Conservation (phyloP, 2,113 vertebrate genomes). For the Brachionichthys hirsutus region DNA sequence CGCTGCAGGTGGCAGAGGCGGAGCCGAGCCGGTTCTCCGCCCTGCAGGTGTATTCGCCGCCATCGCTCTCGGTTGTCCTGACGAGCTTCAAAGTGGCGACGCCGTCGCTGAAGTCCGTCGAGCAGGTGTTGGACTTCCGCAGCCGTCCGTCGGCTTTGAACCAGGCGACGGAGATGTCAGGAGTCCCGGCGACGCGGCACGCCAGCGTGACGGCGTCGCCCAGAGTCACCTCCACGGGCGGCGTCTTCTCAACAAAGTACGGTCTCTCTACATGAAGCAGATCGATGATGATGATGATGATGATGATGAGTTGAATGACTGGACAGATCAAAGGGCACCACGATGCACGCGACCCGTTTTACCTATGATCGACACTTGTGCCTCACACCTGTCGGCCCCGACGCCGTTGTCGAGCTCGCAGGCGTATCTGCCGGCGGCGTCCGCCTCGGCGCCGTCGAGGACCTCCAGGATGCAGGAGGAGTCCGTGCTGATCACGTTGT, state of each 20-base stretch:
- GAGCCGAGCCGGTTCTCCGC: slow-evolving; percentile 86
- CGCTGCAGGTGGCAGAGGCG: slow-evolving; percentile 77
- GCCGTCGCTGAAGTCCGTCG: slow-evolving; percentile 85
- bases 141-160: slow-evolving; percentile 86
- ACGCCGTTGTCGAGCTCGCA: slow-evolving; percentile 87
- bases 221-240: slow-evolving; percentile 77
- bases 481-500: slow-evolving; percentile 69
- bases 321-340: not conserved
- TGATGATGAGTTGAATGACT: slow-evolving; percentile 1
- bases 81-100: slow-evolving; percentile 82
- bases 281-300: slow-evolving; percentile 20
- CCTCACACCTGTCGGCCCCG: slow-evolving; percentile 83
- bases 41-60: slow-evolving; percentile 85
- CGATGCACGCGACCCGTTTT: slow-evolving; percentile 50
- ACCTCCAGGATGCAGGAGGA: slow-evolving; percentile 85
- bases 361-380: slow-evolving; percentile 78
- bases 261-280: slow-evolving; percentile 82
- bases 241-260: slow-evolving; percentile 82
- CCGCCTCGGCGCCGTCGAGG: slow-evolving; percentile 74
- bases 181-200: slow-evolving; percentile 83
- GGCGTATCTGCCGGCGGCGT: slow-evolving; percentile 82
- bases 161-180: slow-evolving; percentile 88
- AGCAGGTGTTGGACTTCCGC: slow-evolving; percentile 81
- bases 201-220: slow-evolving; percentile 79
- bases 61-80: slow-evolving; percentile 77